Evolutionary conservation across 2,797 vertebrate genomes (phyloP), one percentile per base, ranked within the genome.

Genomic region (Neostethus bicornis): DNA sequence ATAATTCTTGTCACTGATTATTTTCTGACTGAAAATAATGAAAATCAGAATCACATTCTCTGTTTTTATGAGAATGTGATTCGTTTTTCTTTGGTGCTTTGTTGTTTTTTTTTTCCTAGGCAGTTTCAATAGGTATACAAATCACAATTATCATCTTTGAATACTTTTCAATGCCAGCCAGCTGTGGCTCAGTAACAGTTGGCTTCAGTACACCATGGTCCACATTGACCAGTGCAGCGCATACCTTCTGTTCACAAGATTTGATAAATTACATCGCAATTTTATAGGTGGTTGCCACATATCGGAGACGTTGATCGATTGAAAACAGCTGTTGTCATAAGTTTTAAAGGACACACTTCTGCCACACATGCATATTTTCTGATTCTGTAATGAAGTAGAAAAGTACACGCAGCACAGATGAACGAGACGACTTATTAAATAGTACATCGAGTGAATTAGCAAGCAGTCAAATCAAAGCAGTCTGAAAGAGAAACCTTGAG

Each of bases 341-440:
- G 3, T 29, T 12, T 29, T 3, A 29, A 29, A 29, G 2, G 38
- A 4, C 16, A 38, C 16, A 38, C 10, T 35, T 56, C 50, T 61
- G 25, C 44, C 38, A 43, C 0, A 17, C 24, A 3, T 9, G n/a
- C n/a, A 7, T 28, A 14, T 45, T 13, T 12, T 5, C 21, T 7
- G 4, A 32, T 43, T 5, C 21, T 31, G 2, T 32, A 42, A 50
- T 35, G 5, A 43, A 17, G 10, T 34, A 8, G 39, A 29, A 37
- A 21, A 50, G n/a, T n/a, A n/a, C n/a, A n/a, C n/a, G n/a, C n/a
- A 26, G 23, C 23, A 3, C 8, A 21, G 38, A 31, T 14, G 26
- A 38, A 24, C 24, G 34, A 43, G 29, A 24, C 79, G 70, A 83
- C 76, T 76, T 69, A 17, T 79, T 84, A 80, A 84, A 84, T 84